Conservation (phyloP, 2,888 invertebrate species). For the Aphidoletes aphidimyza region DNA sequence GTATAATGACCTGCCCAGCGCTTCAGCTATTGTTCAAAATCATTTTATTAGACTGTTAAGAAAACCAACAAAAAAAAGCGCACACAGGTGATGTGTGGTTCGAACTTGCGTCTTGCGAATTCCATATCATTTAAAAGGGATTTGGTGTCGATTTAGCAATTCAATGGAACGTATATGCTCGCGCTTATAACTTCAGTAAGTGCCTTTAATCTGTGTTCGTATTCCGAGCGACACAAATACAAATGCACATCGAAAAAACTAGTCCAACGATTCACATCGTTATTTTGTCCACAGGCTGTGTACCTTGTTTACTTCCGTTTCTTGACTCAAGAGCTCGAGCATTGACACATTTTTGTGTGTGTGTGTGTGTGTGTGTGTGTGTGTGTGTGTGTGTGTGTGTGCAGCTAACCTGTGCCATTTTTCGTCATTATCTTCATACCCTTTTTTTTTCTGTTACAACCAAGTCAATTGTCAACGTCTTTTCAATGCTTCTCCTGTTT, state of each 20-base stretch:
- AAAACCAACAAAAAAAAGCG: not conserved
- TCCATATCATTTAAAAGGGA: not conserved
- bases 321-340: conserved; percentile 2
- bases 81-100: conserved; percentile 4
- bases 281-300: not conserved
- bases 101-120: not conserved
- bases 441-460: not conserved
- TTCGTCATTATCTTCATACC: conserved; percentile 24
- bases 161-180: not conserved
- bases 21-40: not conserved
- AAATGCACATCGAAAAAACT: no score
- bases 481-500: not conserved
- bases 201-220: not conserved
- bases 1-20: conserved; percentile 12
- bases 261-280: conserved; percentile 14
- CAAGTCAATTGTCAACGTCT: conserved; percentile 30
- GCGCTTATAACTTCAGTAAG: not conserved
- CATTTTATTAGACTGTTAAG: conserved; percentile 1
- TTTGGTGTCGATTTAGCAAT: not conserved
- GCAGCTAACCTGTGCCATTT: conserved; percentile 41
- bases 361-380: not conserved
- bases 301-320: conserved; percentile 34
- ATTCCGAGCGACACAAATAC: not conserved
- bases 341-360: not conserved
- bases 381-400: not conserved